These are phyloP conservation scores for Zenarchopterus dispar DNA, from an alignment of 2,797 vertebrate genomes.

Conservation along the genomic window DNA sequence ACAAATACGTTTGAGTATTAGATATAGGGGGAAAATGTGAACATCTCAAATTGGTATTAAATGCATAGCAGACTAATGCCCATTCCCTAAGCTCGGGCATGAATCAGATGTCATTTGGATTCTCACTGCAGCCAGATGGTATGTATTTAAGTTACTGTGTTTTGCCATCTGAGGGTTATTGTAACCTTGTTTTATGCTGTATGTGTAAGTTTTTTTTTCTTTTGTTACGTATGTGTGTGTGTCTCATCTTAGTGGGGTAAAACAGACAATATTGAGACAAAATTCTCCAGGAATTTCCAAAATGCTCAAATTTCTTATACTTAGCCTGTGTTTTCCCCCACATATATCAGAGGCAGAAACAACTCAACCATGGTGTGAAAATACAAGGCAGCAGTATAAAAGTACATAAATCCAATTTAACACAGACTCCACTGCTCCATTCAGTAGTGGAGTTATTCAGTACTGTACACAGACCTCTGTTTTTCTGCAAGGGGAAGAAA, in stretches of 20 bases:
- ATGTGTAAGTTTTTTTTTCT: slow-evolving; percentile 7
- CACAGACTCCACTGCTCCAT: slow-evolving; percentile 45
- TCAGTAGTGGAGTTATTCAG: slow-evolving; percentile 43
- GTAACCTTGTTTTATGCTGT: slow-evolving; percentile 35
- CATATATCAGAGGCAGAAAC: slow-evolving; percentile 25
- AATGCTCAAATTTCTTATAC: slow-evolving; percentile 29
- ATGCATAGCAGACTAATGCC: slow-evolving; percentile 62
- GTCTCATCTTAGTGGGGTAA: slow-evolving; percentile 1
- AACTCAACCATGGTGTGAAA: slow-evolving; percentile 36
- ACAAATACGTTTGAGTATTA: slow-evolving; percentile 56
- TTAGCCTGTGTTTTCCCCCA: slow-evolving; percentile 8
- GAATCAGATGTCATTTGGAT: slow-evolving; percentile 68
- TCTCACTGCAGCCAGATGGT: slow-evolving; percentile 70
- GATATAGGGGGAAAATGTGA: slow-evolving; percentile 58
- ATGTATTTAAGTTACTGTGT: slow-evolving; percentile 59
- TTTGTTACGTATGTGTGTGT: slow-evolving; percentile 4
- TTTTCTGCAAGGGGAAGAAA: slow-evolving; percentile 53
- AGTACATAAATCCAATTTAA: slow-evolving; percentile 67
- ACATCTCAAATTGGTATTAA: slow-evolving; percentile 65
- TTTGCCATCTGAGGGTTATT: slow-evolving; percentile 41
- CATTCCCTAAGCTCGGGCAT: slow-evolving; percentile 49
- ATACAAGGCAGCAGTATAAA: slow-evolving; percentile 49
- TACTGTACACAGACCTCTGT: slow-evolving; percentile 54
- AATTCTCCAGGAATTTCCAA: slow-evolving; percentile 37
- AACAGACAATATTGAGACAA: neutral